A percentile compares a stretch with the other conserved stretches of the same genome.
Conservation (phyloP, 2,797 vertebrate genomes). For the Capromys pilorides region DNA sequence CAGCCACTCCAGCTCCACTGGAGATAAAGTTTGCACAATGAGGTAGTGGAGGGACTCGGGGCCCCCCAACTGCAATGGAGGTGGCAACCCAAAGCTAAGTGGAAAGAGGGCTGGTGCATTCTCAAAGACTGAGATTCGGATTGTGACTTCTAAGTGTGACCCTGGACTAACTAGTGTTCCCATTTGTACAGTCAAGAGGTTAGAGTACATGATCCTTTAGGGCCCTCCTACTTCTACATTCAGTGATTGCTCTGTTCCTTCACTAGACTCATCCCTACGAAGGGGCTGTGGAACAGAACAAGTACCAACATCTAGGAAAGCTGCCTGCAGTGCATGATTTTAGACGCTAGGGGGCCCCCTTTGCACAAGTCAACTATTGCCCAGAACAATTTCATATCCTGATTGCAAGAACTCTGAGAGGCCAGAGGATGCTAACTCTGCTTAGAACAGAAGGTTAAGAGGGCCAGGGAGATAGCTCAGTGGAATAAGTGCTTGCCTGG, state of each 20-base stretch:
- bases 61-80: background rate
- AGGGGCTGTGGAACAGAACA: background rate
- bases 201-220: background rate
- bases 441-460: slow-evolving; percentile 19
- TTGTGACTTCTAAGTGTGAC: background rate
- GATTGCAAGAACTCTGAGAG: background rate
- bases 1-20: background rate
- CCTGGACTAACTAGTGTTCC: background rate
- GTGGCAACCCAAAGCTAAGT: background rate
- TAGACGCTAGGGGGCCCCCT: slow-evolving; percentile 65
- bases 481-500: no score
- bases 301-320: no score
- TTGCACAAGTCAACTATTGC: slow-evolving; percentile 42
- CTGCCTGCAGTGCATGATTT: slow-evolving; percentile 25
- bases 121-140: background rate
- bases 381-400: background rate
- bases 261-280: background rate
- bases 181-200: background rate
- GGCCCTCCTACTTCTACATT: background rate
- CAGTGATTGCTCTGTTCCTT: background rate
- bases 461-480: no score
- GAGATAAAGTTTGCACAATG: background rate
- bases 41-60: background rate
- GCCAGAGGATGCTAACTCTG: background rate
- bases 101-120: background rate